Evolutionary conservation across 2,113 vertebrate genomes (phyloP).

Genomic region (Oryctolagus cuniculus): mOryCun1.1 NC_091452.1:4361001-4361500

Average conservation of each 20-base stretch:
- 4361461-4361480: accelerated
- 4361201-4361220: not conserved
- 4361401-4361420: not conserved
- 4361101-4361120: not conserved
- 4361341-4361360: not conserved
- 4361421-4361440: accelerated
- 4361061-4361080: accelerated
- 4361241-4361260: not conserved
- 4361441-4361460: not conserved
- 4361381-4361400: not conserved
- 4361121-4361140: accelerated
- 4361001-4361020: not conserved
- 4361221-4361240: not conserved
- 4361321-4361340: not conserved
- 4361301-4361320: not conserved
- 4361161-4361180: not conserved
- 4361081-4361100: no score
- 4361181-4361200: not conserved
- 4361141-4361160: not conserved
- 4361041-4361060: accelerated
- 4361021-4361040: no score
- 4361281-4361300: not conserved
- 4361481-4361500: accelerated
- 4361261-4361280: accelerated
- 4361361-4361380: not conserved